phyloP scores from a whole-genome alignment of 2,797 vertebrate species.

The Vireo griseus region DNA sequence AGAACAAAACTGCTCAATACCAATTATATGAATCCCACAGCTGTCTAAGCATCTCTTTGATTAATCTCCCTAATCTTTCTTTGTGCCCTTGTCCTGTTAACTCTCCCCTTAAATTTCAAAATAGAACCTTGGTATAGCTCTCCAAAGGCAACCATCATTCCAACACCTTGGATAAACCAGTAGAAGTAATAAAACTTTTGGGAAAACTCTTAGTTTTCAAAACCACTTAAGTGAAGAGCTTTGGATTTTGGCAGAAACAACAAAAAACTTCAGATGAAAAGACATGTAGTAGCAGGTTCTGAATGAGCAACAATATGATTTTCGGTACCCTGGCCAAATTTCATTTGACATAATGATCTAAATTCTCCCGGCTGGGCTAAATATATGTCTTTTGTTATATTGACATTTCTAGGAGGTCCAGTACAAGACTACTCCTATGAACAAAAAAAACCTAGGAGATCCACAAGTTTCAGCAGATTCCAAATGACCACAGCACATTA shows the following conservation, averaged over 20 bases:
- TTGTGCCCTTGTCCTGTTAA: background rate
- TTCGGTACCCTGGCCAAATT: background rate
- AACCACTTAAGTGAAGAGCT: background rate
- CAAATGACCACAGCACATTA: background rate
- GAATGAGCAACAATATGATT: background rate
- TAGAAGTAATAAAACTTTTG: background rate
- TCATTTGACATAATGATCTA: background rate
- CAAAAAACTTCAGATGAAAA: background rate
- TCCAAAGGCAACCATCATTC: background rate
- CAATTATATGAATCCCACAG: background rate
- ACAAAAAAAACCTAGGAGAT: background rate
- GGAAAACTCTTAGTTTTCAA: background rate
- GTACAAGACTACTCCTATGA: background rate
- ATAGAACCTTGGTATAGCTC: background rate
- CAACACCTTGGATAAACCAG: background rate
- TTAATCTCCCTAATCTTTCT: background rate
- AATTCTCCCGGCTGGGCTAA: background rate
- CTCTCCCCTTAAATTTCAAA: background rate
- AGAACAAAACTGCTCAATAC: background rate
- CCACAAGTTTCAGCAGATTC: background rate
- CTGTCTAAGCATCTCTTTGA: background rate
- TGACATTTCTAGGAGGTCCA: background rate
- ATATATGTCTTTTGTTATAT: background rate
- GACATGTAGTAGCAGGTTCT: background rate
- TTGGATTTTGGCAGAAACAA: background rate